Evolutionary conservation across 2,888 invertebrate species (phyloP), one percentile per base, ranked within the genome.

Genomic region (Pinctada fucata): DNA sequence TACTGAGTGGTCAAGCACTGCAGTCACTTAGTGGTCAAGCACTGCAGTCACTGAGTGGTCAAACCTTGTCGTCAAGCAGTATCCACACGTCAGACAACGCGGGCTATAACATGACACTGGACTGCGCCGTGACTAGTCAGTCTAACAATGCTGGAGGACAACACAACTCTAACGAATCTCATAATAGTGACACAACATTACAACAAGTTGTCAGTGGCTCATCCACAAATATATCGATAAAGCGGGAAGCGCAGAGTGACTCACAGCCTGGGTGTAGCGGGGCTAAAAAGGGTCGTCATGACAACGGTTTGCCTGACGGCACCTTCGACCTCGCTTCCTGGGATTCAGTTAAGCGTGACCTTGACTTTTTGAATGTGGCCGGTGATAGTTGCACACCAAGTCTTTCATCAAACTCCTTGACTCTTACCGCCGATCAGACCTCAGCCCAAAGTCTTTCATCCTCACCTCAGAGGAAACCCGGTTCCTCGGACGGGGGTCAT

Each of bases 261-360:
- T 13, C 10, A 6, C 45, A 31, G 48, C 13, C 8, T 45, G 68
- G 47, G 3, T 68, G 68, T 45, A 68, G 68, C 47, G 48, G 31
- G 5, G 45, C 68, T 31, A 71, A 71, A 71, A 49, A 69, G 47
- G 16, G 8, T 13, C 6, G 13, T 10, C 8, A 10, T 58, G 13
- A 10, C 8, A 6, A 13, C 6, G 6, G 8, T 10, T 58, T 13
- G 13, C 58, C 58, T 13, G 58, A 58, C 13, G 58, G 69, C 13
- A 50, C 63, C 13, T 72, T 50, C 10, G 52, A 68, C n/a, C 45
- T 16, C n/a, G 75, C 68, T 58, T 58, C 66, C 6, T 75, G 75
- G 75, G 75, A 68, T 52, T 58, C 75, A 50, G 31, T 75, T 3
- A 75, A 75, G 58, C 50, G 69, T 48, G 75, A 75, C 58, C 52